phyloP scores from a whole-genome alignment of 2,888 invertebrate genomes.

The Tachina lurida region DNA sequence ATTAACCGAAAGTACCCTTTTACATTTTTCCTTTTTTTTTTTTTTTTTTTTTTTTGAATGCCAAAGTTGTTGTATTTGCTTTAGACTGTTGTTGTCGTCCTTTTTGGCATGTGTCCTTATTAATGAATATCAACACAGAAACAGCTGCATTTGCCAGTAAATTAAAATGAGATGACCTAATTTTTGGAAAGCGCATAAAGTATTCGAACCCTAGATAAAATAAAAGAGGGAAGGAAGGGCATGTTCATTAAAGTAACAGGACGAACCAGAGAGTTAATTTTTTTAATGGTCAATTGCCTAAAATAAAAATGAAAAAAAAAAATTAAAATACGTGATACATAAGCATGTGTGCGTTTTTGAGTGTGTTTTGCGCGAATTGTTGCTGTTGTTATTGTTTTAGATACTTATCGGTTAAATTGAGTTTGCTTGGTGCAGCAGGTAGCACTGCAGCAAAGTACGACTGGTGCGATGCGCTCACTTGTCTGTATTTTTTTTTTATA shows the following conservation, averaged over 20 bases:
- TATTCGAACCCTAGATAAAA: slow-evolving; percentile 17
- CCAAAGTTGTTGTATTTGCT: neutral
- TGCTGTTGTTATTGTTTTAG: slow-evolving; percentile 6
- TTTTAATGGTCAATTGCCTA: slow-evolving; percentile 33
- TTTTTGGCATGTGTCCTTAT: slow-evolving; percentile 68
- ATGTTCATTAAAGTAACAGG: neutral
- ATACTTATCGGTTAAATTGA: slow-evolving; percentile 69
- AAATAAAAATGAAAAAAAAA: neutral
- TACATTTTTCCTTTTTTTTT: neutral
- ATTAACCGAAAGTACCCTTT: neutral
- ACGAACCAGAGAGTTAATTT: slow-evolving; percentile 36
- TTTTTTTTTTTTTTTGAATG: neutral
- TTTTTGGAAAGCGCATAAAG: slow-evolving; percentile 48
- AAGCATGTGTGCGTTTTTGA: no score
- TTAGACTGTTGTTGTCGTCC: neutral
- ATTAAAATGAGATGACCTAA: slow-evolving; percentile 64
- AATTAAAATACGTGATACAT: neutral
- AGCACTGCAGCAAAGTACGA: neutral
- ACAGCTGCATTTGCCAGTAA: slow-evolving; percentile 59
- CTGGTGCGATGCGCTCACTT: neutral
- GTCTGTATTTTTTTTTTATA: neutral
- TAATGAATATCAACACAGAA: slow-evolving; percentile 56
- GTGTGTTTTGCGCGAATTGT: neutral
- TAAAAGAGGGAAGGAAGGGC: neutral
- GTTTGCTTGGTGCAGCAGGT: slow-evolving; percentile 39